These are phyloP conservation scores for Athalia rosae DNA, from an alignment of 2,888 invertebrate genomes.

Conservation along the genomic window DNA sequence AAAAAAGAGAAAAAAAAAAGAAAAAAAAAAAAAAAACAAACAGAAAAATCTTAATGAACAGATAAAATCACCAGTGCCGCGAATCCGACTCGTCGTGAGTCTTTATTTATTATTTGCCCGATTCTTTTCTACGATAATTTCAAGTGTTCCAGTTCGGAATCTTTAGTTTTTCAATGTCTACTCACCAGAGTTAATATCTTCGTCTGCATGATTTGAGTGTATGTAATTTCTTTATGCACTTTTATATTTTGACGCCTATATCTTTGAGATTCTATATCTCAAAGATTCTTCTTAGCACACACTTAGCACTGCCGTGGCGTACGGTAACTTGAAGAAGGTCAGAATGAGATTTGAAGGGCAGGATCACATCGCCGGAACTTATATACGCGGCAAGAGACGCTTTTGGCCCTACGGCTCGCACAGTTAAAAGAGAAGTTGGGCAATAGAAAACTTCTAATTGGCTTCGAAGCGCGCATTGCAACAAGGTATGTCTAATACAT, in stretches of 20 bases:
- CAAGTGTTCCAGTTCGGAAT: too few species aligned
- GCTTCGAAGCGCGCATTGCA: constrained; percentile 5
- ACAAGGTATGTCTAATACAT: background rate
- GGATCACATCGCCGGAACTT: constrained; percentile 32
- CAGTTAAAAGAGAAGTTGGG: constrained; percentile 35
- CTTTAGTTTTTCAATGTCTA: too few species aligned
- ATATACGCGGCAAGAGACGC: constrained; percentile 29
- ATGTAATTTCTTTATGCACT: too few species aligned
- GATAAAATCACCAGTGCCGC: background rate
- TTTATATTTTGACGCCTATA: too few species aligned
- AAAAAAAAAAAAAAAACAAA: too few species aligned
- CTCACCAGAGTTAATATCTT: too few species aligned
- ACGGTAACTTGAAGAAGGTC: constrained; percentile 17
- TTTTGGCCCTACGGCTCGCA: background rate
- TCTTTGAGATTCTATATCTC: too few species aligned
- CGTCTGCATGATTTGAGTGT: too few species aligned
- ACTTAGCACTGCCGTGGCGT: background rate
- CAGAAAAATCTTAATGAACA: background rate
- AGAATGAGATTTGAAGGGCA: constrained; percentile 26
- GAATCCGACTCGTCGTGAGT: too few species aligned
- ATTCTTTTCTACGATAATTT: too few species aligned
- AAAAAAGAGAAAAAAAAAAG: too few species aligned
- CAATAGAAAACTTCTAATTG: constrained; percentile 37
- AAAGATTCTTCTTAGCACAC: background rate
- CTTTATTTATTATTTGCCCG: too few species aligned